Conservation (phyloP, 2,797 vertebrate species). For the Micropoecilia bifurca region DNA sequence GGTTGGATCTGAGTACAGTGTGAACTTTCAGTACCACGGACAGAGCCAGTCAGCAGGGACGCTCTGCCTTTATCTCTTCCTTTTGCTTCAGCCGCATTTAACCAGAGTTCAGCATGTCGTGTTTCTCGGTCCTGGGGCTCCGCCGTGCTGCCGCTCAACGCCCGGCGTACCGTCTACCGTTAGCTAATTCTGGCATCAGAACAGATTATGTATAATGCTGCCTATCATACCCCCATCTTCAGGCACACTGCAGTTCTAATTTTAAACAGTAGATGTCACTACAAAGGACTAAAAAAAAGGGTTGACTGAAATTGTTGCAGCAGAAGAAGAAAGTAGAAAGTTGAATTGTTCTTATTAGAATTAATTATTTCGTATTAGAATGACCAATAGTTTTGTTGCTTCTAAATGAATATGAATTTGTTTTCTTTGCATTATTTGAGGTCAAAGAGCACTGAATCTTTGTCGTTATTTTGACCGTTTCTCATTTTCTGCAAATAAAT, state of each 20-base stretch:
- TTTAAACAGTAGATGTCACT: background rate
- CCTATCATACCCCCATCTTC: background rate
- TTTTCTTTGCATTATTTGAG: no score
- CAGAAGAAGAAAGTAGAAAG: background rate
- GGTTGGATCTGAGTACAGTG: slow-evolving; percentile 33
- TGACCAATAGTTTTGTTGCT: no score
- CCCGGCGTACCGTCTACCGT: background rate
- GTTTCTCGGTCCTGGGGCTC: slow-evolving; percentile 4
- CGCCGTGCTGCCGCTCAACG: background rate
- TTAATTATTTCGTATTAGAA: background rate
- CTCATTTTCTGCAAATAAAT: no score
- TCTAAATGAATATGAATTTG: no score
- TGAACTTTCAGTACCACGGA: slow-evolving; percentile 74
- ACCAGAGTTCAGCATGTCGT: slow-evolving; percentile 21
- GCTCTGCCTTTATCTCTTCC: background rate
- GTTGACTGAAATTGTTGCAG: background rate
- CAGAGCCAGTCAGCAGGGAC: slow-evolving; percentile 23
- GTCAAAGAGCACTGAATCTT: no score
- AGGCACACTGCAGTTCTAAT: background rate
- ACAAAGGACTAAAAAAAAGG: background rate
- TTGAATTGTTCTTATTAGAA: background rate
- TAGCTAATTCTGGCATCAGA: background rate
- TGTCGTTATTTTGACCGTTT: no score
- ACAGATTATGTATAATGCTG: background rate
- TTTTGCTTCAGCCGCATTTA: slow-evolving; percentile 9